These are phyloP conservation scores for Gandaritis pyraliata DNA, from an alignment of 2,888 invertebrate species.

Conservation along the genomic window DNA sequence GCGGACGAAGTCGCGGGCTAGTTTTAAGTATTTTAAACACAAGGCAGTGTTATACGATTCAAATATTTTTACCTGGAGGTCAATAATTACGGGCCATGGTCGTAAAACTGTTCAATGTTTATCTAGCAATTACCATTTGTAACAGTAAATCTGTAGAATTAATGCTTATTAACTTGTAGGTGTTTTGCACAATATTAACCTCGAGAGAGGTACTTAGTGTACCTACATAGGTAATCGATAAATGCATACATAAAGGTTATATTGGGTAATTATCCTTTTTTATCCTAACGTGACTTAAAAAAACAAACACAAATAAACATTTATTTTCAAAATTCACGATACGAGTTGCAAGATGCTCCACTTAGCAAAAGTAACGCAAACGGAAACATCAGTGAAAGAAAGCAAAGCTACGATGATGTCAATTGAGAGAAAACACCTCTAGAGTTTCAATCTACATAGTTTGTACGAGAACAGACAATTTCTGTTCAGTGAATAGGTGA, in stretches of 20 bases:
- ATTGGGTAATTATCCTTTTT: too few species aligned
- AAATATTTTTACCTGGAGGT: conserved; percentile 39
- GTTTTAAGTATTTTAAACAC: not conserved
- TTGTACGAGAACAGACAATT: not conserved
- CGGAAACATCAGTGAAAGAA: conserved; percentile 16
- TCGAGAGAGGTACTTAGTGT: not conserved
- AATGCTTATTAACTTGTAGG: not conserved
- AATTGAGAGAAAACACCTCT: conserved; percentile 14
- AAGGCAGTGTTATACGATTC: not conserved
- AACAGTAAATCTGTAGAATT: not conserved
- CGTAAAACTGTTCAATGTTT: conserved; percentile 50
- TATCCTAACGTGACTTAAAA: too few species aligned
- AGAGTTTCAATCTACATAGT: conserved; percentile 3
- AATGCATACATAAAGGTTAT: too few species aligned
- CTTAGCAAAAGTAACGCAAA: not conserved
- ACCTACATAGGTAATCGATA: too few species aligned
- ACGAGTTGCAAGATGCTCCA: too few species aligned
- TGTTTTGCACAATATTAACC: conserved; percentile 1
- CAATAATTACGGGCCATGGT: conserved; percentile 55
- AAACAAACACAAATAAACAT: too few species aligned
- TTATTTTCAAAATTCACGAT: too few species aligned
- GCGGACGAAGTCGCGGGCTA: too few species aligned
- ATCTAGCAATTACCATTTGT: conserved; percentile 45
- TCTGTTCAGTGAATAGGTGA: not conserved
- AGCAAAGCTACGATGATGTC: conserved; percentile 11